Evolutionary conservation across 2,797 vertebrate species (phyloP), one percentile per base, ranked within the genome.

Genomic region (Platyrinchus mystaceus): DNA sequence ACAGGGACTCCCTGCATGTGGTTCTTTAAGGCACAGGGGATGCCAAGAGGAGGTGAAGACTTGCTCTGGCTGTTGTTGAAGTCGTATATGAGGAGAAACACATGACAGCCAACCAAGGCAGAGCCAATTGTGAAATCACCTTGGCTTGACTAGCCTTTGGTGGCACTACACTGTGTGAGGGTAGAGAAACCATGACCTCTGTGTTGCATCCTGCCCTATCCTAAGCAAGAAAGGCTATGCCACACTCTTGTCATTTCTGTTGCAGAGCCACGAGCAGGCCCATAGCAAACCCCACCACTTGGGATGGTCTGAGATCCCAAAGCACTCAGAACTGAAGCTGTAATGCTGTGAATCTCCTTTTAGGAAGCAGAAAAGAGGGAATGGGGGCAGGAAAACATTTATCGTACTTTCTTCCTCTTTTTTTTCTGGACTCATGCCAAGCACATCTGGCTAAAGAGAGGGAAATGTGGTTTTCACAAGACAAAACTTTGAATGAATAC

Each of bases 391-490:
- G 47, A 79, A 47, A 88, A 46, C 32, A 46, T 84, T 91, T 89
- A 46, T 70, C 2, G 1, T 84, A 73, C 34, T 82, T 93, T 94
- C 50, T 26, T 84, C 71, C 37, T 56, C 22, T 12, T 15, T 62
- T 68, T 82, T 69, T 55, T 24, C 71, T 91, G 73, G 76, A 62
- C n/a, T 91, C 0, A 0, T 76, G 73, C 90, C 89, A 92, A 88
- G 55, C 52, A 94, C 80, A 91, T 93, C 89, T 92, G 83, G 77
- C 63, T 52, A 56, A 59, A 79, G 80, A 91, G 63, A 84, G 63
- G 87, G 90, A 94, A 96, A 91, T 84, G 70, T 73, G 89, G 94
- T 90, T 96, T 96, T 70, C 80, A 93, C 91, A 94, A 92, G 92
- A 97, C 8, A 10, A 91, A 84, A 81, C 60, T 94, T 90, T 93